These are phyloP conservation scores for Hippopotamyrus pictus DNA, from an alignment of 2,797 vertebrate genomes.

Conservation along the genomic window DNA sequence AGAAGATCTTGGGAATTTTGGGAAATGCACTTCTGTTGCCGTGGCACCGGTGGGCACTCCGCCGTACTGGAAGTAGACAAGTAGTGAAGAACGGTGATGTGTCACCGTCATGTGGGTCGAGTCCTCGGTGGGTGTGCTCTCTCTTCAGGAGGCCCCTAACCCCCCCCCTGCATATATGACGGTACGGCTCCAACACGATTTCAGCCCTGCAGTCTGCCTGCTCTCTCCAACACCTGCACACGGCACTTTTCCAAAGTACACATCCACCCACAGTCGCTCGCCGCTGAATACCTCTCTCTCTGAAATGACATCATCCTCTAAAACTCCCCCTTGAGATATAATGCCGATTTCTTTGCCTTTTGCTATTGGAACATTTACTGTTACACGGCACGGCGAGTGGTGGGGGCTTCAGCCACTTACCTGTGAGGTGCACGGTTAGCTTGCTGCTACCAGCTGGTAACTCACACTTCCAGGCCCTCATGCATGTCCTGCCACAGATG, in stretches of 20 bases:
- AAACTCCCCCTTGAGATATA: background rate
- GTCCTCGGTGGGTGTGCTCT: background rate
- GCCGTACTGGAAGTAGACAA: background rate
- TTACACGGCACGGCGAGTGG: background rate
- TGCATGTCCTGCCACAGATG: background rate
- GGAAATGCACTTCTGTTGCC: background rate
- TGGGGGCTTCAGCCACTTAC: background rate
- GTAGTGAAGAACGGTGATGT: background rate
- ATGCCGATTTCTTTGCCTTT: background rate
- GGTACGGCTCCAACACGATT: background rate
- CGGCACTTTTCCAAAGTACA: slow-evolving; percentile 11
- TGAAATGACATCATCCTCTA: background rate
- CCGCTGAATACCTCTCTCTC: background rate
- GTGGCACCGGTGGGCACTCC: background rate
- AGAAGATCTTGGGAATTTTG: background rate
- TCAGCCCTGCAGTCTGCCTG: background rate
- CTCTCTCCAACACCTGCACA: background rate
- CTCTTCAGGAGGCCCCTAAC: background rate
- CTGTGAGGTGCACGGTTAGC: background rate
- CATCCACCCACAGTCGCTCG: background rate
- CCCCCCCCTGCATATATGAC: background rate
- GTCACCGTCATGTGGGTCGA: background rate
- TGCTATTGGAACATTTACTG: background rate
- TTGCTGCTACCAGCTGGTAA: background rate
- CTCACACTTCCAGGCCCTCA: background rate